Percentiles rank a stretch among this genome's conserved stretches.
Conservation (phyloP, 2,113 vertebrate species). For the Cricetomys ansorgei region DNA sequence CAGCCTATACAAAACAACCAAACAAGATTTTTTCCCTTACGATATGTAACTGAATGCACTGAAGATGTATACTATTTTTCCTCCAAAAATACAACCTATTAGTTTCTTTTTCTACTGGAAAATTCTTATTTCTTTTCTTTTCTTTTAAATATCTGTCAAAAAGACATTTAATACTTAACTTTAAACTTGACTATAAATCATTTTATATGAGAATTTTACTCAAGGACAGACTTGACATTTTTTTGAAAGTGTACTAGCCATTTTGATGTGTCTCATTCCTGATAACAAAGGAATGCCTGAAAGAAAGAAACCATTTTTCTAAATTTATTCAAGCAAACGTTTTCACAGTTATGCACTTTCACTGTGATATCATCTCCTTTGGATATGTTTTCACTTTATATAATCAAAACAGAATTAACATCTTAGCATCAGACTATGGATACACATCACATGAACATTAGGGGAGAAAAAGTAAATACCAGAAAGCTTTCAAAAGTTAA, state of each 20-base stretch:
- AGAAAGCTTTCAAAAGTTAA: neutral
- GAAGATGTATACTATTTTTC: slow-evolving; percentile 31
- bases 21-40: slow-evolving; percentile 3
- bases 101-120: slow-evolving; percentile 43
- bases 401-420: slow-evolving; percentile 57
- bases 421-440: slow-evolving; percentile 34
- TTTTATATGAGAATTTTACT: slow-evolving; percentile 74
- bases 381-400: slow-evolving; percentile 48
- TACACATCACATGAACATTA: neutral
- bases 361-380: slow-evolving; percentile 43
- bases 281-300: slow-evolving; percentile 55
- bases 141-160: slow-evolving; percentile 62
- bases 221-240: slow-evolving; percentile 38
- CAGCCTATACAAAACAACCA: neutral
- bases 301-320: slow-evolving; percentile 57
- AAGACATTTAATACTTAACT: slow-evolving; percentile 64
- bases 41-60: slow-evolving; percentile 20
- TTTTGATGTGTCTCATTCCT: slow-evolving; percentile 55
- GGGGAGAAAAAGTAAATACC: slow-evolving; percentile 21
- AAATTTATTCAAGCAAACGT: slow-evolving; percentile 65
- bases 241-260: slow-evolving; percentile 49
- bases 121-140: slow-evolving; percentile 52
- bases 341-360: slow-evolving; percentile 56
- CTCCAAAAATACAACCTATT: slow-evolving; percentile 34
- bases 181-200: slow-evolving; percentile 75